These are phyloP conservation scores for Bursaphelenchus mucronatus DNA, from an alignment of 1,140 invertebrate genomes.

Conservation along the genomic window DNA sequence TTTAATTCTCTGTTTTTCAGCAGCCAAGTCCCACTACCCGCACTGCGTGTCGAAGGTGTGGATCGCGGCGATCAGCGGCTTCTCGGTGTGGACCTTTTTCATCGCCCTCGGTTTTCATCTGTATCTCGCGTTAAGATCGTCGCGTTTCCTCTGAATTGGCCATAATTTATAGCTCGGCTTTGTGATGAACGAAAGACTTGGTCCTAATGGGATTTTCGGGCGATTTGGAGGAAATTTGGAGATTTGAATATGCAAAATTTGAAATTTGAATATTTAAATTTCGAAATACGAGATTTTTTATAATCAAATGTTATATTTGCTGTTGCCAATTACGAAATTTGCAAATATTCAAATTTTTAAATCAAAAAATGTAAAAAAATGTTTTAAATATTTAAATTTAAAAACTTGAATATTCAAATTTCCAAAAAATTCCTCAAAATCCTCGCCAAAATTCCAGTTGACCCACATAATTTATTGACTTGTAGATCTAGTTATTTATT, in stretches of 20 bases:
- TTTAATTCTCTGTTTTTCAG: not conserved
- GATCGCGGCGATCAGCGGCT: slow-evolving; percentile 4
- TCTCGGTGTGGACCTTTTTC: slow-evolving; percentile 14
- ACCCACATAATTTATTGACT: no score
- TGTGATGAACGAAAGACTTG: no score
- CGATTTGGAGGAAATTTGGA: not conserved
- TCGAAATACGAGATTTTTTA: not conserved
- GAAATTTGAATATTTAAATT: slow-evolving; percentile 11
- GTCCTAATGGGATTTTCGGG: no score
- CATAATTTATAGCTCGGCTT: no score
- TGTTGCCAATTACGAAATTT: no score
- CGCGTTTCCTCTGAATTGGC: no score
- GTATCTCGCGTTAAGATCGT: slow-evolving; percentile 4
- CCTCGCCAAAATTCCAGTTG: no score
- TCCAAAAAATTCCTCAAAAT: no score
- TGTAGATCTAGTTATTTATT: no score
- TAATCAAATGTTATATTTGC: not conserved
- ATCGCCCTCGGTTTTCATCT: slow-evolving; percentile 11
- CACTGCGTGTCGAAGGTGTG: slow-evolving; percentile 7
- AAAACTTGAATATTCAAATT: no score
- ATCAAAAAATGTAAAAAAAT: no score
- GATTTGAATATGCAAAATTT: not conserved
- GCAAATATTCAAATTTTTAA: not conserved
- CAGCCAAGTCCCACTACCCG: not conserved
- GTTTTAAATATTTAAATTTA: no score